Base-by-base conservation (phyloP, 1,140 invertebrate species). In the Pollicipes pollicipes region DNA sequence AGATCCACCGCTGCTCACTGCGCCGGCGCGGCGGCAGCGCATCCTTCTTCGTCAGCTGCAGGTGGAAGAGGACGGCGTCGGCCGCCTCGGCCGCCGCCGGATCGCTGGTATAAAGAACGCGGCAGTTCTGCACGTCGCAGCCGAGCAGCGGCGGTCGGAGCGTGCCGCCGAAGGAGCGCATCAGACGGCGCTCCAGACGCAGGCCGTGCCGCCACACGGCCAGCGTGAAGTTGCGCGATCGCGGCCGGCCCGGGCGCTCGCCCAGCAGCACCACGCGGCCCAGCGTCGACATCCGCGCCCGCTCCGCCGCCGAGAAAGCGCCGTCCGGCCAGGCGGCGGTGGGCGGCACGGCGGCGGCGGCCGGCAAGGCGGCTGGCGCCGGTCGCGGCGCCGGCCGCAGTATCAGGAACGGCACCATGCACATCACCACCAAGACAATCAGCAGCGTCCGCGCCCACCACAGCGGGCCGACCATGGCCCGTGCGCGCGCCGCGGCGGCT, bases 1-100 rank as follows among this genome's bases (percentile, higher is more conserved):
- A 86, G 0, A 86, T 80, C 85, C 85, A 87, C 28, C 82, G 80
- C 75, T 87, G 85, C 45, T 76, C 28, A n/a, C 78, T 70, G 8
- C 73, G 69, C 30, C 78, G 77, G 0, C 63, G 31, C 66, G 66
- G 70, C 0, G 82, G 84, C 31, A 83, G 73, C 16, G 81, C 74
- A 0, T 74, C 70, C 0, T 74, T 76, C 70, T 76, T 78, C 0
- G 78, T 82, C 26, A 82, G 73, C 68, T 86, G 85, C 24, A 86
- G 74, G 72, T 85, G 84, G 73, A 86, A 82, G 3, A 86, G 71
- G 0, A 86, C 83, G 0, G 84, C 83, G 73, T 86, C 83, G 0
- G 84, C 82, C 27, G 68, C 74, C 16, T 76, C 66, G 10, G 83
- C 28, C 30, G 81, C 77, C 3, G 69, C 68, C 45, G 45, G 24